Evolutionary conservation across 2,113 vertebrate species (phyloP), one percentile per base, ranked within the genome.

Genomic region (Dromaius novaehollandiae): DNA sequence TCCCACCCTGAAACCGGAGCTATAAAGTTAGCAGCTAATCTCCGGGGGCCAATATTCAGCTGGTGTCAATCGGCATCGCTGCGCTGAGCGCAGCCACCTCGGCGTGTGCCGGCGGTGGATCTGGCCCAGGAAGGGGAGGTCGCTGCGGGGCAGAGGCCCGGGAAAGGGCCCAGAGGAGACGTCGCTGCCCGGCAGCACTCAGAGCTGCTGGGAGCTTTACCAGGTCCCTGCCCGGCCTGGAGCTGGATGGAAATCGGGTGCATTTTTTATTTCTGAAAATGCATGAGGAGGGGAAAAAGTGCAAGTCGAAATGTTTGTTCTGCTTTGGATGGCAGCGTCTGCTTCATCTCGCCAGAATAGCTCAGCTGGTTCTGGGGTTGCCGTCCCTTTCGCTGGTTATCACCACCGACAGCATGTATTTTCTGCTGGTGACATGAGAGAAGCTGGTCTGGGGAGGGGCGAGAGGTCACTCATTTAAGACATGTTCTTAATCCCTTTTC

Each of bases 401-500:
- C 24, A 44, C 40, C 26, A 42, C 14, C 26, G 15, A n/a, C 17
- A 56, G 65, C 0, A 0, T 0, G 0, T 46, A n/a, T 56, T 95
- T 86, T 87, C 82, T 85, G 16, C 25, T 87, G 75, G 74, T 34
- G 74, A 84, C 91, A 89, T 6, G 18, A 75, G 84, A 66, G 64
- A 48, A 58, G 42, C 42, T 71, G 42, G 13, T 80, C 61, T 73
- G 48, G n/a, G 60, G 70, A 82, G 82, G 75, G 91, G 56, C 56
- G 61, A 95, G 71, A 94, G 87, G 87, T 91, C 78, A 80, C 22
- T 88, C 53, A 28, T 82, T 82, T 92, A 82, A 91, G 34, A 48
- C 70, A 82, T 53, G 44, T 5, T 82, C 48, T 82, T 95, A 96
- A 97, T 95, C 85, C 77, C 25, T 76, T 69, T 88, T 92, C 82